Evolutionary conservation across 1,140 invertebrate species (phyloP), one percentile per base, ranked within the genome.

Genomic region (Drosophila equinoxialis): DNA sequence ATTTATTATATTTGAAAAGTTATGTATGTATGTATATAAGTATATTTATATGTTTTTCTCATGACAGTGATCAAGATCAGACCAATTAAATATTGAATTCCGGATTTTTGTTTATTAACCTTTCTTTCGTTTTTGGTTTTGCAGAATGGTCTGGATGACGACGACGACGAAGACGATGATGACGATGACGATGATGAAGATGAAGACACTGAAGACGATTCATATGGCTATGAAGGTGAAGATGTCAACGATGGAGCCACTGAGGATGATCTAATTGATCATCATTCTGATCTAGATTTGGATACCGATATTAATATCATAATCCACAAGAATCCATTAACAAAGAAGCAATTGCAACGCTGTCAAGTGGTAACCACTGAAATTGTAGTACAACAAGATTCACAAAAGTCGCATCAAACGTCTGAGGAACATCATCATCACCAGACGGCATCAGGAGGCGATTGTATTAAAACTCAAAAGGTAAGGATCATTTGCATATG

Each of bases 381-480:
- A 59, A 81, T 83, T 55, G 83, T 79, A 13, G 10, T 13, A 39
- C 37, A 39, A 39, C 37, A 39, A 37, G 7, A 8, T 10, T 11
- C 35, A 48, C 61, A 48, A 45, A 77, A 73, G 63, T 61, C 35
- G 13, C 51, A n/a, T n/a, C 60, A 62, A 45, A 23, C 39, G 30
- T 6, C 6, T 6, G 30, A 14, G 45, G 37, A 39, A 3, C 45
- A 48, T 48, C 11, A 45, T 45, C 42, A 42, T 14, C 71, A 70
- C 8, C 61, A 41, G 58, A 26, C 74, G 69, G 66, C 84, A 87
- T 79, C 82, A 87, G 45, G 17, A 23, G 89, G 83, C 81, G 84
- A 91, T 82, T 82, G 89, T 90, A 86, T 91, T 73, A 81, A 85
- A 89, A 74, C 83, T 67, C 83, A 89, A 89, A 91, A 91, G 89